Percentiles rank a stretch among this genome's conserved stretches.
These are phyloP conservation scores for Setophaga coronata DNA, from an alignment of 2,113 vertebrate species.

Conservation along the genomic window DNA sequence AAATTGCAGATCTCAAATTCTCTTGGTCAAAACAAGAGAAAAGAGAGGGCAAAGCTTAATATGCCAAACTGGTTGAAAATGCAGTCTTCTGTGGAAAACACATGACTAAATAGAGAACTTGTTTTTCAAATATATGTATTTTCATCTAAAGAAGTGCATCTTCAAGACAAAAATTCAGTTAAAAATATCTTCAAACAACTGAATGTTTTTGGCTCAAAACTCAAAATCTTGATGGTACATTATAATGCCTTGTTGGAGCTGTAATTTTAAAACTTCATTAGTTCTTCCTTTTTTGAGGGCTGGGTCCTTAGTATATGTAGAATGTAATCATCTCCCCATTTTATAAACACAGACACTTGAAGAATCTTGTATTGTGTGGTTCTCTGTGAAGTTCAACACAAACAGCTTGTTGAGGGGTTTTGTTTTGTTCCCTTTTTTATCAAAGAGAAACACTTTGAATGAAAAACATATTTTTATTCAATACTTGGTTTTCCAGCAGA, in stretches of 20 bases:
- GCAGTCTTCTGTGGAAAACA: neutral
- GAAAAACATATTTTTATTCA: neutral
- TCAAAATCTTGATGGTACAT: neutral
- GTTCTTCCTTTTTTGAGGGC: neutral
- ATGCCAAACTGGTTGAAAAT: neutral
- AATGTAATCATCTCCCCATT: neutral
- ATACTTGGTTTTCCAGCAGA: neutral
- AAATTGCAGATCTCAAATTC: slow-evolving; percentile 24
- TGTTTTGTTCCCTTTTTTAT: neutral
- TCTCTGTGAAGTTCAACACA: neutral
- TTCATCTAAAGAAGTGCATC: neutral
- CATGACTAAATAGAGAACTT: neutral
- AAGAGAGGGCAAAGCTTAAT: neutral
- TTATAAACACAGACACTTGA: neutral
- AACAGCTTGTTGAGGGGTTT: neutral
- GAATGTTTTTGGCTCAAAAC: neutral
- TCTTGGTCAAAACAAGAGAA: neutral
- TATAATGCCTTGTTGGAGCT: neutral
- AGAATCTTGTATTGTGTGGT: neutral
- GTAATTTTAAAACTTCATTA: neutral
- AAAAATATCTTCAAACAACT: neutral
- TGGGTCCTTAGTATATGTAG: neutral
- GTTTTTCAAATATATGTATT: neutral
- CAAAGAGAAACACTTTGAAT: neutral
- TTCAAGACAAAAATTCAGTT: neutral